A percentile compares a stretch with the other conserved stretches of the same genome.
phyloP scores from a whole-genome alignment of 2,113 vertebrate species.

The Trogon surrucura region DNA sequence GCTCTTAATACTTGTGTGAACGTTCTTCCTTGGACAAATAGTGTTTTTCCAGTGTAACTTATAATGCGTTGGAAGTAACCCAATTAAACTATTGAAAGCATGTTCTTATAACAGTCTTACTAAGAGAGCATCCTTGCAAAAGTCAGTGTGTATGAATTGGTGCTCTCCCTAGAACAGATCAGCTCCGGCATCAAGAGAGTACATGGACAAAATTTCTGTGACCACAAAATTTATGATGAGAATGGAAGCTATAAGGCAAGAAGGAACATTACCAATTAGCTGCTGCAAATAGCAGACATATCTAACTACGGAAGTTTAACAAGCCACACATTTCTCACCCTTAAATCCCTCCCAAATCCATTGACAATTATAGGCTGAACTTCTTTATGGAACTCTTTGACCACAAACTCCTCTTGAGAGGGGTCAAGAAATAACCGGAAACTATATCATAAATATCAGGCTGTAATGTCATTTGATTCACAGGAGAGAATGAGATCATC shows the following conservation, averaged over 20 bases:
- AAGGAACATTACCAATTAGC: background rate
- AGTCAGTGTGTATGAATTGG: background rate
- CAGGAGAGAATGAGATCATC: background rate
- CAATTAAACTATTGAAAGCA: background rate
- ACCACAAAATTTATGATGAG: background rate
- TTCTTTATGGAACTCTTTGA: background rate
- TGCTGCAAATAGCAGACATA: background rate
- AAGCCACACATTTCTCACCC: background rate
- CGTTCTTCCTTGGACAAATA: background rate
- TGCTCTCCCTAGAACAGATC: background rate
- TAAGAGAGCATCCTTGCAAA: background rate
- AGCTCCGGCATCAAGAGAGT: background rate
- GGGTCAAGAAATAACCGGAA: background rate
- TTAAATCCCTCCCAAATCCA: background rate
- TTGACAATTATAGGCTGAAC: background rate
- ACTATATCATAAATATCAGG: background rate
- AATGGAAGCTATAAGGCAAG: background rate
- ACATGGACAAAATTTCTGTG: background rate
- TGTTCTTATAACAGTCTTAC: background rate
- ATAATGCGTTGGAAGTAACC: background rate
- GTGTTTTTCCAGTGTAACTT: background rate
- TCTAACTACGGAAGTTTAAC: background rate
- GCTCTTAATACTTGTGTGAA: background rate
- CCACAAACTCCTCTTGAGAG: background rate
- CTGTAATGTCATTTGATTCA: background rate